phyloP scores from a whole-genome alignment of 2,888 invertebrate species.

The Priocnemis perturbator region DNA sequence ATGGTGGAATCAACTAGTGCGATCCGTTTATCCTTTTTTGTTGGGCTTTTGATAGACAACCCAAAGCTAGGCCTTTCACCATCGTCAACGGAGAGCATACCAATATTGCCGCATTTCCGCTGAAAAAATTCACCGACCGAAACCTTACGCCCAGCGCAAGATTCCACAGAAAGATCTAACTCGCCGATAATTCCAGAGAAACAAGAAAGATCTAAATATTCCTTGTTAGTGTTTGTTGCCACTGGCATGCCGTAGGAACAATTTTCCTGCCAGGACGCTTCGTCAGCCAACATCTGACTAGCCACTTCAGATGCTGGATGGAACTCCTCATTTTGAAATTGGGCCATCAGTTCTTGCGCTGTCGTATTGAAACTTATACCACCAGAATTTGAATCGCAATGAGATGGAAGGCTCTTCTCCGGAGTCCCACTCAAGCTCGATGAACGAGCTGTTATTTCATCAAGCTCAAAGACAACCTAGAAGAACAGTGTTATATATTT shows the following conservation, averaged over 20 bases:
- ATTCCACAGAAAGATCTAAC: constrained; percentile 65
- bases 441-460: constrained; percentile 69
- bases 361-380: constrained; percentile 64
- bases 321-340: constrained; percentile 69
- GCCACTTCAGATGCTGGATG: constrained; percentile 70
- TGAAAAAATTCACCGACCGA: constrained; percentile 76
- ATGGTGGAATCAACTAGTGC: constrained; percentile 64
- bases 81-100: constrained; percentile 57
- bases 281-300: constrained; percentile 73
- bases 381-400: constrained; percentile 40
- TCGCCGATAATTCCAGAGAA: constrained; percentile 71
- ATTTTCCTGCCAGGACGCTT: constrained; percentile 73
- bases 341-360: constrained; percentile 64
- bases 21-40: constrained; percentile 46
- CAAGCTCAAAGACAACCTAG: constrained; percentile 67
- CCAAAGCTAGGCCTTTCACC: constrained; percentile 64
- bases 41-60: constrained; percentile 58
- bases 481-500: not conserved
- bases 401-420: constrained; percentile 44
- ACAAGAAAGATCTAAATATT: constrained; percentile 66
- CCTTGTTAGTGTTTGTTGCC: constrained; percentile 49
- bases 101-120: constrained; percentile 73
- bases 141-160: constrained; percentile 63
- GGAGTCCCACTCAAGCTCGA: constrained; percentile 59
- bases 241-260: constrained; percentile 55